Evolutionary conservation across 2,888 invertebrate genomes (phyloP).

Genomic region (Diachrysia chrysitis): DNA sequence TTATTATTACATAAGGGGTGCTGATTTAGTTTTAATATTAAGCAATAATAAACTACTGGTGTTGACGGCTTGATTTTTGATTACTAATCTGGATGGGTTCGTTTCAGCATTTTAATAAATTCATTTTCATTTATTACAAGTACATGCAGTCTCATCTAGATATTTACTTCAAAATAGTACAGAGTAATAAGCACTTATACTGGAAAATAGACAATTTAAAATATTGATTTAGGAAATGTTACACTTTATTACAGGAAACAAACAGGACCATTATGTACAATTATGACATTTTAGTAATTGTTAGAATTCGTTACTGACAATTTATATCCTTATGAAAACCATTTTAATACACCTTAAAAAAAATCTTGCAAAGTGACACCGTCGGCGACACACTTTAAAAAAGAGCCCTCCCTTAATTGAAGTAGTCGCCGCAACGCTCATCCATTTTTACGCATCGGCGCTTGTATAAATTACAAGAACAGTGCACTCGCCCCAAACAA

Average conservation of each 20-base stretch:
- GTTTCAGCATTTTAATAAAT: neutral
- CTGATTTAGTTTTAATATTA: neutral
- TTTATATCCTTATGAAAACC: neutral
- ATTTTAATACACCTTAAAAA: constrained; percentile 16
- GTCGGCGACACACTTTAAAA: constrained; percentile 46
- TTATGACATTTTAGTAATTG: no score
- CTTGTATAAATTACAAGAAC: constrained; percentile 81
- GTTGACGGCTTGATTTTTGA: neutral
- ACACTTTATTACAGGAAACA: no score
- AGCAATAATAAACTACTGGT: neutral
- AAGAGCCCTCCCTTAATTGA: constrained; percentile 68
- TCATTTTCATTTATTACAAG: no score
- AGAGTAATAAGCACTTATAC: no score
- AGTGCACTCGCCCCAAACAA: constrained; percentile 69
- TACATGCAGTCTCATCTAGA: no score
- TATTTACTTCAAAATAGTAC: no score
- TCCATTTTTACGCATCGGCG: constrained; percentile 82
- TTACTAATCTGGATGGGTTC: neutral
- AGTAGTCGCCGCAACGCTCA: constrained; percentile 68
- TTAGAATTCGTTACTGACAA: neutral
- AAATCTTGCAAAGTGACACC: constrained; percentile 40
- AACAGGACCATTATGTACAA: no score
- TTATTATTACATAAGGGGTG: no score
- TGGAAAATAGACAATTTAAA: no score
- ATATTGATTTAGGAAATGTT: no score